Evolutionary conservation across 2,113 vertebrate genomes (phyloP).

Genomic region (Indri indri): DNA sequence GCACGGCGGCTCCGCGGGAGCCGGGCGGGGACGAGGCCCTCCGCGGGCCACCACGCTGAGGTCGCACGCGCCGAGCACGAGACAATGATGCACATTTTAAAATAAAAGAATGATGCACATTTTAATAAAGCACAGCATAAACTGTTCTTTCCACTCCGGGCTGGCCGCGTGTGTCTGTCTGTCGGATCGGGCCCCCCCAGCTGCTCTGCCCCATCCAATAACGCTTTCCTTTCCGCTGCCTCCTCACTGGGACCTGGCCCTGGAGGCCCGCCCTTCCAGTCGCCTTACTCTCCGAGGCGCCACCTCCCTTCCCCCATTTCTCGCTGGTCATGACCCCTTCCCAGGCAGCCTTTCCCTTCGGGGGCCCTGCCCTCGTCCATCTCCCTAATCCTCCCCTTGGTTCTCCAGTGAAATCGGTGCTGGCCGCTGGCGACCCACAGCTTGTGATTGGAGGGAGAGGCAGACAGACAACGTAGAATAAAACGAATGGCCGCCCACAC

Average conservation of each 20-base stretch:
- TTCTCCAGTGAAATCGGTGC: background rate
- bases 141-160: slow-evolving; percentile 75
- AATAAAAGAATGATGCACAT: slow-evolving; percentile 81
- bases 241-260: background rate
- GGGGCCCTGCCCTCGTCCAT: background rate
- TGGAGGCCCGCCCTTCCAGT: fast-evolving
- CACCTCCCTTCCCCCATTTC: no score
- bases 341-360: no score
- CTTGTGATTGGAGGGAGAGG: background rate
- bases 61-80: slow-evolving; percentile 75
- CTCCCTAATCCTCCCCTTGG: background rate
- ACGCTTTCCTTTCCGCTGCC: background rate
- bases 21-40: slow-evolving; percentile 44
- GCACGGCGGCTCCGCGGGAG: slow-evolving; percentile 49
- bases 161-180: slow-evolving; percentile 70
- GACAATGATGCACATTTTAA: slow-evolving; percentile 81
- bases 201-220: background rate
- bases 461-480: background rate
- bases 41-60: slow-evolving; percentile 61
- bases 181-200: background rate
- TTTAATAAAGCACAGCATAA: slow-evolving; percentile 81
- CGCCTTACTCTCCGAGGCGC: background rate
- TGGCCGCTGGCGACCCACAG: background rate
- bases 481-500: background rate
- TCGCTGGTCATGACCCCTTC: background rate